Conservation (phyloP, 2,888 invertebrate species). For the Oligia strigilis region DNA sequence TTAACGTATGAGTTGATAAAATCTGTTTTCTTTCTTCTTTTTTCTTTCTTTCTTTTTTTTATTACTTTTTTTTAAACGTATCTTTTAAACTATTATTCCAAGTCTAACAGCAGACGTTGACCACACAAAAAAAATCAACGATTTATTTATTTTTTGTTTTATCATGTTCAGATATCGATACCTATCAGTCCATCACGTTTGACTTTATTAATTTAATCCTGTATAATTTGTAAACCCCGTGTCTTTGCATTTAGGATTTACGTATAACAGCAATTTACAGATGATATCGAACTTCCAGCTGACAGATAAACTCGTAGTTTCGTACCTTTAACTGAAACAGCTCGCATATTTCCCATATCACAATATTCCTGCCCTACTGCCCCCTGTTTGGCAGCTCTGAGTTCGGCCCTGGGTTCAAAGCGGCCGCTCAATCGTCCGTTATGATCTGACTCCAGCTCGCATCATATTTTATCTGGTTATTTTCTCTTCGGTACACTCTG, state of each 20-base stretch:
- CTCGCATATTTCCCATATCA: not conserved
- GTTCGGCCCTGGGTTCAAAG: slow-evolving; percentile 39
- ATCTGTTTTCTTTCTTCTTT: no score
- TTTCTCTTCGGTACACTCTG: slow-evolving; percentile 45
- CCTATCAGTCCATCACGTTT: no score
- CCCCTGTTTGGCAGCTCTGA: not conserved
- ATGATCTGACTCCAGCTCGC: slow-evolving; percentile 49
- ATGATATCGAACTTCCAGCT: no score
- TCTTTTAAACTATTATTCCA: no score
- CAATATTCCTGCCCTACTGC: not conserved
- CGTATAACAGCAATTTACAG: not conserved
- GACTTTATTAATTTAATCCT: no score
- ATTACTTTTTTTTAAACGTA: no score
- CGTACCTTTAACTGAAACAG: not conserved
- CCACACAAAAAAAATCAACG: no score
- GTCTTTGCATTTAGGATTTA: not conserved
- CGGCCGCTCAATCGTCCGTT: slow-evolving; percentile 62
- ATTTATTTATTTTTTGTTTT: no score
- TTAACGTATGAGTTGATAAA: no score
- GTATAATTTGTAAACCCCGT: not conserved
- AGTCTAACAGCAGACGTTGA: no score
- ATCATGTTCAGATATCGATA: no score
- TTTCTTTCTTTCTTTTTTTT: no score
- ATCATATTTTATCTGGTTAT: slow-evolving; percentile 64
- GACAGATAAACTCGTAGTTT: not conserved